phyloP scores from a whole-genome alignment of 2,113 vertebrate species.

The Philantomba maxwellii region DNA sequence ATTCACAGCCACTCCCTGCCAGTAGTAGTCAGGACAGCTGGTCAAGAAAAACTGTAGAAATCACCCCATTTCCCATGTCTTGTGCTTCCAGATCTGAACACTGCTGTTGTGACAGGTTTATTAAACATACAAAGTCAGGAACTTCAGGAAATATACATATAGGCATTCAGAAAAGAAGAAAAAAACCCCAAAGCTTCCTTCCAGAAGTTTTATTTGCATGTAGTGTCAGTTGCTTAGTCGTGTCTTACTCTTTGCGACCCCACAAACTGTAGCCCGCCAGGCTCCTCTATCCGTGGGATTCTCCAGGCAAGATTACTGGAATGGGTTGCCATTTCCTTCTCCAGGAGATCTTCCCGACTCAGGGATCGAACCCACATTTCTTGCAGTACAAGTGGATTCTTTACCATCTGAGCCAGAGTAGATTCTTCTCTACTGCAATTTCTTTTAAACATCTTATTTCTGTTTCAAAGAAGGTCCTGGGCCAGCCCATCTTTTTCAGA shows the following conservation, averaged over 20 bases:
- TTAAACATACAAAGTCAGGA: not conserved
- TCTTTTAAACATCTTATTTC: not conserved
- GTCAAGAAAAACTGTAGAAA: not conserved
- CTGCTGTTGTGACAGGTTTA: not conserved
- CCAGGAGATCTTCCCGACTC: not conserved
- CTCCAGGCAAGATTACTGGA: not conserved
- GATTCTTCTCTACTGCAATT: not conserved
- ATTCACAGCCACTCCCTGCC: conserved; percentile 31
- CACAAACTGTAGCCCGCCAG: not conserved
- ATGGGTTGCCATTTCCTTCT: not conserved
- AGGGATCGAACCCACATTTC: not conserved
- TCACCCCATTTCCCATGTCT: not conserved
- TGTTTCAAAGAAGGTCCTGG: not conserved
- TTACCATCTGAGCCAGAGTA: not conserved
- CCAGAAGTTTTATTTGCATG: not conserved
- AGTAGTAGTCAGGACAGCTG: not conserved
- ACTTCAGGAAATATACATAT: not conserved
- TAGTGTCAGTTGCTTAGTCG: not conserved
- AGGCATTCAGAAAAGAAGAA: not conserved
- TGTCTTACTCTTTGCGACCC: not conserved
- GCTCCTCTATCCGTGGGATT: not conserved
- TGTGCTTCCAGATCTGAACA: not conserved
- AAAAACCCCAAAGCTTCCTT: not conserved
- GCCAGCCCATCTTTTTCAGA: too few species aligned
- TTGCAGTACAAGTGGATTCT: not conserved